Conservation (phyloP, 2,113 vertebrate genomes). For the Odontesthes bonariensis region DNA sequence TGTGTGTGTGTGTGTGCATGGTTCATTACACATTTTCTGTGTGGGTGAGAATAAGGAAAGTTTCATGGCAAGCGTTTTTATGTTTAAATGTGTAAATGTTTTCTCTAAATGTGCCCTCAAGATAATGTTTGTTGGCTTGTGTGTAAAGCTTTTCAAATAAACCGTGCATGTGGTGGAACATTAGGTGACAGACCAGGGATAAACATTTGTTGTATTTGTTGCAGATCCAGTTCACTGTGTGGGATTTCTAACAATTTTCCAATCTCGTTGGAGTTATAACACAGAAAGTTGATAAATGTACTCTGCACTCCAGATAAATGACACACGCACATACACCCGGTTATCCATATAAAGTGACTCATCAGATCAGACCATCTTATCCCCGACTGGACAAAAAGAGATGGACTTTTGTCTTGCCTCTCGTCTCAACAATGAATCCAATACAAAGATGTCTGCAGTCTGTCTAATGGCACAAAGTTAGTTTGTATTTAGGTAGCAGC, state of each 20-base stretch:
- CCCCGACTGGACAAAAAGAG: too few species aligned
- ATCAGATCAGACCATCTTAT: background rate
- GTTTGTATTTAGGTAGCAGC: too few species aligned
- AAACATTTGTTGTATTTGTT: background rate
- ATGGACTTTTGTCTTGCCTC: too few species aligned
- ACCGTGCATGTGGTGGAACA: background rate
- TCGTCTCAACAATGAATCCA: too few species aligned
- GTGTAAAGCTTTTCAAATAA: background rate
- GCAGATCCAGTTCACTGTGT: background rate
- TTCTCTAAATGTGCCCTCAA: background rate
- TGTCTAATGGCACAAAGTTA: too few species aligned
- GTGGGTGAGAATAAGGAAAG: conserved; percentile 51
- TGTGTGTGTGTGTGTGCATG: conserved; percentile 23
- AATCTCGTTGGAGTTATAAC: too few species aligned
- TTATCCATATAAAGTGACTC: background rate
- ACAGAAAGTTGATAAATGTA: too few species aligned
- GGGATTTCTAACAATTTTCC: too few species aligned
- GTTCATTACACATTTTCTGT: conserved; percentile 39
- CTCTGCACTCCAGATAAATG: background rate
- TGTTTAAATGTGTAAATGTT: conserved; percentile 22
- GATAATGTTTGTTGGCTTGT: background rate
- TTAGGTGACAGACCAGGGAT: background rate
- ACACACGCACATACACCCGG: background rate
- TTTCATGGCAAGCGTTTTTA: conserved; percentile 26
- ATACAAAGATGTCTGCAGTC: too few species aligned